A percentile compares a stretch with the other conserved stretches of the same genome.
These are phyloP conservation scores for Vesta saturnalis DNA, from an alignment of 2,888 invertebrate genomes.

Conservation along the genomic window DNA sequence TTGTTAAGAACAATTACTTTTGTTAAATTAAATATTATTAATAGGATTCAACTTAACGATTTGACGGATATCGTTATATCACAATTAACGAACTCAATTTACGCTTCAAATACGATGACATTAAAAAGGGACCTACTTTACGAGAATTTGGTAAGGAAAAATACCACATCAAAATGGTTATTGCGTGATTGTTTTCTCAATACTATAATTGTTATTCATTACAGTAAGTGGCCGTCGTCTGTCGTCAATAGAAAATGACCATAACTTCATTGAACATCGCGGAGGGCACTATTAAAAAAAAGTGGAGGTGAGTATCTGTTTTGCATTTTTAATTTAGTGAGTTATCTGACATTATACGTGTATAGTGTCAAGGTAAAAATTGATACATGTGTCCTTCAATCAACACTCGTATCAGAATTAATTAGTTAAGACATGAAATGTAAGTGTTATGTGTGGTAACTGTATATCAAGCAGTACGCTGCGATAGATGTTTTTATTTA, in stretches of 20 bases:
- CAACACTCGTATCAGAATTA: neutral
- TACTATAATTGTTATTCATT: conserved; percentile 20
- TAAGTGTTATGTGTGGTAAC: too few relatives aligned
- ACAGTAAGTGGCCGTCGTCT: conserved; percentile 20
- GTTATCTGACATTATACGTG: too few relatives aligned
- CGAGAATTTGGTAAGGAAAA: neutral
- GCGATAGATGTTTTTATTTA: too few relatives aligned
- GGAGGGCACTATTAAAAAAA: conserved; percentile 52
- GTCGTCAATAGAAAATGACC: conserved; percentile 45
- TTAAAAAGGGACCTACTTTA: too few relatives aligned
- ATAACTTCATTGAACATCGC: conserved; percentile 54
- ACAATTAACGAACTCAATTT: too few relatives aligned
- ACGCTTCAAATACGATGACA: too few relatives aligned
- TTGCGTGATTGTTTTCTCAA: conserved; percentile 25
- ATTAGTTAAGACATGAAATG: too few relatives aligned
- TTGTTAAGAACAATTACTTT: neutral
- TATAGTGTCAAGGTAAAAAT: neutral
- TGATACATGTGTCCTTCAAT: neutral
- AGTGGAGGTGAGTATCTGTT: conserved; percentile 49
- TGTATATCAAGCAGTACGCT: too few relatives aligned
- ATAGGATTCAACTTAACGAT: neutral
- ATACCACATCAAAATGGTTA: conserved; percentile 13
- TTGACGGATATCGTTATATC: too few relatives aligned
- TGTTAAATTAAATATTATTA: neutral
- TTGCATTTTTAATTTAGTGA: neutral